Evolutionary conservation across 2,888 invertebrate species (phyloP).

Genomic region (Scaptomyza flava): DNA sequence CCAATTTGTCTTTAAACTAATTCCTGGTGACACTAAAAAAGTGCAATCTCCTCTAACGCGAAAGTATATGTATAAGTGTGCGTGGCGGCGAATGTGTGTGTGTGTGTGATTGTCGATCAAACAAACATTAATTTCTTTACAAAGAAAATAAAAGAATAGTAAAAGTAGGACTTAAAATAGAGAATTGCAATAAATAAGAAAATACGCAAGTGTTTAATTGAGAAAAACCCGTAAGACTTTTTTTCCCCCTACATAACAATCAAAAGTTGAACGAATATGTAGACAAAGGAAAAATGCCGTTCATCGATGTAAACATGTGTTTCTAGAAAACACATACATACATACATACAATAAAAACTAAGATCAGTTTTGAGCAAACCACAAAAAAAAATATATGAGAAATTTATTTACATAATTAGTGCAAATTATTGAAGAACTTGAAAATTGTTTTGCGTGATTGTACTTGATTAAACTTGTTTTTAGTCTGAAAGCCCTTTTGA

Average conservation of each 20-base stretch:
- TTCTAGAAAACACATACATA: not conserved
- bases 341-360: not conserved
- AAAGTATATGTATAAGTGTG: not conserved
- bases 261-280: not conserved
- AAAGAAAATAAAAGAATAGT: not conserved
- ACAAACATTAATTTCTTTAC: too few relatives aligned
- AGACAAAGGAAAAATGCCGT: too few relatives aligned
- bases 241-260: not conserved
- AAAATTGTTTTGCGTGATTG: too few relatives aligned
- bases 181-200: slow-evolving; percentile 26
- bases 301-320: not conserved
- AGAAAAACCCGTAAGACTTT: not conserved
- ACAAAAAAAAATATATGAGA: too few relatives aligned
- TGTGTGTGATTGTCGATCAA: too few relatives aligned
- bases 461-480: too few relatives aligned
- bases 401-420: too few relatives aligned
- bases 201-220: not conserved
- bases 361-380: not conserved
- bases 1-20: slow-evolving; percentile 30
- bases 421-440: too few relatives aligned
- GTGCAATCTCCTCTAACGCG: not conserved
- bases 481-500: too few relatives aligned
- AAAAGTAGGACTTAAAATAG: slow-evolving; percentile 11
- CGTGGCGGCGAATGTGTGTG: not conserved
- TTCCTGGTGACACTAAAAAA: not conserved